These are phyloP conservation scores for Drosophila macrospina DNA, from an alignment of 2,888 invertebrate genomes.

Conservation along the genomic window DNA sequence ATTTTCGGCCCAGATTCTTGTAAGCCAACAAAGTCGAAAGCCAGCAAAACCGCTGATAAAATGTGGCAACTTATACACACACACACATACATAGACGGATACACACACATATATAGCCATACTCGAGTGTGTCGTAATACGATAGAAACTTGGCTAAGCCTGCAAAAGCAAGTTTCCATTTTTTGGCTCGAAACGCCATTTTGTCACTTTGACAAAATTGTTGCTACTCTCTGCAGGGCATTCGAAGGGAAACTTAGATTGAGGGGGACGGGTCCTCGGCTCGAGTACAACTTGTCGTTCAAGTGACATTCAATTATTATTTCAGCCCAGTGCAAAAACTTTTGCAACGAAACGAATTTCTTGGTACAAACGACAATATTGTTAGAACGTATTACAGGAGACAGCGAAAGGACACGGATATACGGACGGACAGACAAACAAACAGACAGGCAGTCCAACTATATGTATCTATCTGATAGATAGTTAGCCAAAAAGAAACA, in stretches of 20 bases:
- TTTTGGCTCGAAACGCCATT: conserved; percentile 72
- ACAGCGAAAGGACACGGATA: conserved; percentile 33
- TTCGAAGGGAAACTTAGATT: not conserved
- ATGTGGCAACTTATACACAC: conserved; percentile 38
- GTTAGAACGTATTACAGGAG: conserved; percentile 71
- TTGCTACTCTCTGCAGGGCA: conserved; percentile 59
- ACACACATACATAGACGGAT: conserved; percentile 14
- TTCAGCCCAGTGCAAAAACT: conserved; percentile 74
- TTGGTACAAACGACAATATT: conserved; percentile 71
- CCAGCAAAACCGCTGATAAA: conserved; percentile 75
- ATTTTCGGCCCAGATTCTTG: conserved; percentile 61
- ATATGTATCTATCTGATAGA: conserved; percentile 29
- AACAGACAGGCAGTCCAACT: conserved; percentile 21
- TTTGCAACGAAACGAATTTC: conserved; percentile 49
- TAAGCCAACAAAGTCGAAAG: conserved; percentile 58
- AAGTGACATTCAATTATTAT: conserved; percentile 81
- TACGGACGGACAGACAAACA: conserved; percentile 13
- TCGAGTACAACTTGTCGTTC: conserved; percentile 72
- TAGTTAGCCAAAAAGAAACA: conserved; percentile 27
- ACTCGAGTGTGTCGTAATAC: conserved; percentile 33
- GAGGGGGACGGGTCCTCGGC: conserved; percentile 3
- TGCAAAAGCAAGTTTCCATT: conserved; percentile 68
- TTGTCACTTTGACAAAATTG: conserved; percentile 80
- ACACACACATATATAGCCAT: conserved; percentile 1
- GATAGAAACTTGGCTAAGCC: conserved; percentile 63